Evolutionary conservation across 2,797 vertebrate species (phyloP).

Genomic region (Cossypha heuglini): DNA sequence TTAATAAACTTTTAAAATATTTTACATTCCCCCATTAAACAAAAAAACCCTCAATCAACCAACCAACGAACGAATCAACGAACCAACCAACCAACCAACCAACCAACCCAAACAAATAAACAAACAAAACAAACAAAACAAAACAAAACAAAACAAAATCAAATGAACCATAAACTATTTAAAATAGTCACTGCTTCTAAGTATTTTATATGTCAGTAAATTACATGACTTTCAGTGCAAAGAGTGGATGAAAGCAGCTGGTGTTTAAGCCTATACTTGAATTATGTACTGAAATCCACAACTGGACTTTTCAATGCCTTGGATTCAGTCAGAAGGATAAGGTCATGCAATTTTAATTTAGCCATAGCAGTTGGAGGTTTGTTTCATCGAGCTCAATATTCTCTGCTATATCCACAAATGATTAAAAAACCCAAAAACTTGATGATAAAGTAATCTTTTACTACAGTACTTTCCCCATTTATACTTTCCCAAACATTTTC

Average conservation of each 20-base stretch:
- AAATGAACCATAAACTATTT: rapidly evolving
- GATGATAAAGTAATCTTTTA: not conserved
- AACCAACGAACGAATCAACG: no score
- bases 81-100: not conserved
- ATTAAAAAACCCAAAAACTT: rapidly evolving
- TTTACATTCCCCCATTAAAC: not conserved
- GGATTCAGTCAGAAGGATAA: not conserved
- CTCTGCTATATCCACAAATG: rapidly evolving
- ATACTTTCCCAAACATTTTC: not conserved
- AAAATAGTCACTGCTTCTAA: not conserved
- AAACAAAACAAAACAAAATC: not conserved
- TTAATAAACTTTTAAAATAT: not conserved
- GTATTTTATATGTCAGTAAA: not conserved
- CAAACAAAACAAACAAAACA: not conserved
- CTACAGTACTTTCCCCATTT: rapidly evolving
- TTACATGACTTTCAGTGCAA: not conserved
- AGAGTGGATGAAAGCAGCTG: not conserved
- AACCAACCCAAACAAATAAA: not conserved
- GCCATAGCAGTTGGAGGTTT: not conserved
- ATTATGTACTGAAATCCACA: not conserved
- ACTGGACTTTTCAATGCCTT: not conserved
- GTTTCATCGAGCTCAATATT: not conserved
- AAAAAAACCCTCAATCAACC: not conserved
- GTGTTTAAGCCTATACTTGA: not conserved
- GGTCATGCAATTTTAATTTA: not conserved